Conservation (phyloP, 2,888 invertebrate genomes). For the Agrochola macilenta region DNA sequence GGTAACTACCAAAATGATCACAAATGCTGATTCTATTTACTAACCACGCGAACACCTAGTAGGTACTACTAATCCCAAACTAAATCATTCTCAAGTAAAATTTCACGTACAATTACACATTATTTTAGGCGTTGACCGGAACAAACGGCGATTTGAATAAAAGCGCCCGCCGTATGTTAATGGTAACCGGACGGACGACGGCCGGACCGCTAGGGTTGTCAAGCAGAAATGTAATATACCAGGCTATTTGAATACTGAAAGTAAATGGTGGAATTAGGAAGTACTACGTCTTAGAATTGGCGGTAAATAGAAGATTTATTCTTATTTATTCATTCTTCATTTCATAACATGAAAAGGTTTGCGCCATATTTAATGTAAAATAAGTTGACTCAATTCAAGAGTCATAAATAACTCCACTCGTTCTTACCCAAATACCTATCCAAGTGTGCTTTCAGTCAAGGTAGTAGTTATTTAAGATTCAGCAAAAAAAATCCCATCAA, state of each 20-base stretch:
- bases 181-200: slow-evolving; percentile 71
- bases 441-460: not conserved
- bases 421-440: not conserved
- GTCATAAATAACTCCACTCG: not conserved
- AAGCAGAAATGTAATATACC: slow-evolving; percentile 50
- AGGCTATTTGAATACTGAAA: slow-evolving; percentile 35
- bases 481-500: not conserved
- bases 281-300: slow-evolving; percentile 20
- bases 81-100: slow-evolving; percentile 59
- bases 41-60: not conserved
- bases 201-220: slow-evolving; percentile 61
- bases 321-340: slow-evolving; percentile 22
- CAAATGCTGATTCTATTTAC: not conserved
- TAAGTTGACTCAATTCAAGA: not conserved
- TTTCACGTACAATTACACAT: slow-evolving; percentile 66
- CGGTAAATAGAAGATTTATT: slow-evolving; percentile 19
- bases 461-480: not conserved
- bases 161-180: slow-evolving; percentile 70
- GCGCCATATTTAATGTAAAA: not conserved
- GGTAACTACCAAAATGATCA: not conserved
- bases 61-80: slow-evolving; percentile 30
- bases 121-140: slow-evolving; percentile 71
- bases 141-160: slow-evolving; percentile 66
- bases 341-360: slow-evolving; percentile 6
- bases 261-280: slow-evolving; percentile 38